Base-by-base conservation (phyloP, 2,888 invertebrate genomes). In the Alloplasta piceator region DNA sequence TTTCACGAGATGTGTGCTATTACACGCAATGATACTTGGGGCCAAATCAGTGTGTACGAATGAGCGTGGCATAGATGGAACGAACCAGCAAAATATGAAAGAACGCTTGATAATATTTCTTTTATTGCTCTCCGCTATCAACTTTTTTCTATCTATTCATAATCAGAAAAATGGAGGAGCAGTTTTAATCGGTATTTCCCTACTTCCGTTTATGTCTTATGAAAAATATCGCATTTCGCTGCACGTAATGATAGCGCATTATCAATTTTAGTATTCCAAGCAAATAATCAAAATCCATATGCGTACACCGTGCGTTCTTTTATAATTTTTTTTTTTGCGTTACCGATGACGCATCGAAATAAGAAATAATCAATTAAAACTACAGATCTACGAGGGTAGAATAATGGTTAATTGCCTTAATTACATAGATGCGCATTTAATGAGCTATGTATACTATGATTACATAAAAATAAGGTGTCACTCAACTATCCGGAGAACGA, bases 361-460 rank as follows among this genome's bases (percentile, higher is more conserved):
- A 68, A 55, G 55, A 12, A 39, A 55, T 63, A 50, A 56, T 68
- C 12, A 46, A 73, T 26, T 67, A 14, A 56, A 50, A 76, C 14
- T 7, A 63, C 50, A 71, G 66, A 56, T 3, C 12, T 58, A 43
- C 43, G 50, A 16, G 16, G 38, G 43, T 60, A 63, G 60, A 56
- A 46, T 63, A 60, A 82, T 50, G 26, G 72, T 82, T 83, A 80
- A 87, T 87, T 88, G 87, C 87, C 88, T 88, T 89, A 87, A 85
- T 77, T 77, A 89, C 67, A 84, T 84, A 84, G 84, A 84, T 82
- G 75, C 83, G 84, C 80, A 83, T 85, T 85, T 80, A 80, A 82
- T 73, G 77, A 41, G 41, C 68, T 61, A 77, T 48, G 58, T 80
- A 41, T 80, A 73, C 75, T 78, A 78, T 68, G 73, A 58, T 82